Evolutionary conservation across 35 echinoderm and acorn worm species (phyloP), one percentile per base, ranked within the genome.

Genomic region (Ptychodera flava): DNA sequence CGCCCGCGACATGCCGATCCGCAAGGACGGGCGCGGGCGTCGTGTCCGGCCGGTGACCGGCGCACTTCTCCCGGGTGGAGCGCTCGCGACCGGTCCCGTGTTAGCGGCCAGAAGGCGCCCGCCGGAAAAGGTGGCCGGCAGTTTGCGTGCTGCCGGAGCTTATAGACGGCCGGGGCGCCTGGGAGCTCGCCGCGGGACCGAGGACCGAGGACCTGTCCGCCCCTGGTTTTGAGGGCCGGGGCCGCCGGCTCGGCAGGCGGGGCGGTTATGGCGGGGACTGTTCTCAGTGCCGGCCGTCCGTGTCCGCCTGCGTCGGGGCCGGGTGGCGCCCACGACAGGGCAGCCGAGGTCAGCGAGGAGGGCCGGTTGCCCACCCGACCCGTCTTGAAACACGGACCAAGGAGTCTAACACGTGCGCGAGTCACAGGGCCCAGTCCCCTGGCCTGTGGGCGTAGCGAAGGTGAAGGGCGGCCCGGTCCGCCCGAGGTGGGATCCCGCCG

Each of bases 331-430:
- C 76, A 88, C 33, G 76, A 81, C 6, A 6, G 45, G 86, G 36
- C 77, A 78, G 37, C 76, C 0, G 28, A 83, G 87, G 88, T 89
- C 84, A 31, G 45, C 33, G 30, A 86, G 64, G 81, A 34, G 78
- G 76, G 87, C 36, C 87, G 92, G 84, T 35, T 37, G 88, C 88
- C 92, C 78, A 52, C 29, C 77, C 45, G 45, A 93, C 86, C 91
- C 91, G 88, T 93, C 92, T 90, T 93, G 88, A 93, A 93, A 94
- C 92, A 94, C 89, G 92, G 93, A 94, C 93, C 93, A 94, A 94
- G 89, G 79, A 29, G 79, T 80, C 32, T 80, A 92, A 83, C 93
- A 88, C 82, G 87, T 90, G 35, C 84, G 93, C 93, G 77, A 95
- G 90, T 95, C 84, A 79, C 53, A 38, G 82, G 85, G 91, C 28